A percentile compares a stretch with the other conserved stretches of the same genome.
These are phyloP conservation scores for Chionis minor DNA, from an alignment of 2,113 vertebrate species.

Conservation along the genomic window DNA sequence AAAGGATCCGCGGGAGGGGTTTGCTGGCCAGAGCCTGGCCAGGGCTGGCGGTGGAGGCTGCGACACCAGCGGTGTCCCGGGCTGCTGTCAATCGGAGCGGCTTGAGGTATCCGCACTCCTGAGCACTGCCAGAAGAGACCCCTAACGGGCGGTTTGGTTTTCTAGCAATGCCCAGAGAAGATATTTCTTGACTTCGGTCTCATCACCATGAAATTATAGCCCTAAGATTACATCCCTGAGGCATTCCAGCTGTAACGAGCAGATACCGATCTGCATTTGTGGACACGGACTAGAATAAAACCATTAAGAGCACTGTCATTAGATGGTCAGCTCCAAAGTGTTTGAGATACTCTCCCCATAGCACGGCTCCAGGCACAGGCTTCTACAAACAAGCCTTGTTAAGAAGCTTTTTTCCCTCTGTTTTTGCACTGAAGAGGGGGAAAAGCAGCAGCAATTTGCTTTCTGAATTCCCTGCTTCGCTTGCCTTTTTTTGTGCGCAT, in stretches of 20 bases:
- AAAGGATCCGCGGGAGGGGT: background rate
- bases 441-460: background rate
- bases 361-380: background rate
- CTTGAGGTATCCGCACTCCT: background rate
- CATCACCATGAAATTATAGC: background rate
- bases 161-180: background rate
- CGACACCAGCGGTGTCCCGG: background rate
- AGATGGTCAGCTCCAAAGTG: background rate
- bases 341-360: background rate
- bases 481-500: background rate
- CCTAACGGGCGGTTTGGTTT: background rate
- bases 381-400: background rate
- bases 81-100: background rate
- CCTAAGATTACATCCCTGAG: background rate
- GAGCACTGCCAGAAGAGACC: background rate
- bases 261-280: background rate
- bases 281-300: background rate
- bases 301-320: background rate
- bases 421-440: background rate
- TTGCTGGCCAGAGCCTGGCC: background rate
- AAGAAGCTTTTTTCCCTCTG: too few species aligned
- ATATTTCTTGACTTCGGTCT: slow-evolving; percentile 24
- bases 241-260: background rate
- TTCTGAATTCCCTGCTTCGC: background rate
- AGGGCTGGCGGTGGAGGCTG: background rate